Evolutionary conservation across 2,797 vertebrate species (phyloP).

Genomic region (Champsocephalus gunnari): DNA sequence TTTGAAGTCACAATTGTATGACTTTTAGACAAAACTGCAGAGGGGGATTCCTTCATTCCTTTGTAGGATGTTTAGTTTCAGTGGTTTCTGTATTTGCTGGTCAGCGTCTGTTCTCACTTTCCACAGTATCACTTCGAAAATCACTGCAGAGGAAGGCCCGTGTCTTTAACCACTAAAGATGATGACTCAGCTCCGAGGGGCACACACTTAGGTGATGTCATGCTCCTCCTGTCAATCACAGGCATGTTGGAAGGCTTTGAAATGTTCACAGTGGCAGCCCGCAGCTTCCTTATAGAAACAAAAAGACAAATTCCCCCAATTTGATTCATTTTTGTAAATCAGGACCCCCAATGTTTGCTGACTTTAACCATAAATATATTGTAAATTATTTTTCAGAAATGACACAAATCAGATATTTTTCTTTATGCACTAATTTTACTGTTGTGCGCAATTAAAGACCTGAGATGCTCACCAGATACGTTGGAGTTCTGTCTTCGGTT

Average conservation of each 20-base stretch:
- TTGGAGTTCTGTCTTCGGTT: no score
- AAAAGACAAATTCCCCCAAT: neutral
- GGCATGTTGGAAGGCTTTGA: neutral
- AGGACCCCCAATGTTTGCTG: neutral
- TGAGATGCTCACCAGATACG: no score
- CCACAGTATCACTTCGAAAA: neutral
- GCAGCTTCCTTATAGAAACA: neutral
- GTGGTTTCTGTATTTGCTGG: constrained; percentile 20
- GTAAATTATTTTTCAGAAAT: no score
- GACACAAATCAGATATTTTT: no score
- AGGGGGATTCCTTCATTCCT: constrained; percentile 11
- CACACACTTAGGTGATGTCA: neutral
- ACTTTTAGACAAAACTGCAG: neutral
- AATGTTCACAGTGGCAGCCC: neutral
- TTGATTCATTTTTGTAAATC: neutral
- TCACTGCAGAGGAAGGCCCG: constrained; percentile 3
- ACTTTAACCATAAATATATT: no score
- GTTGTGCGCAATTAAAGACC: no score
- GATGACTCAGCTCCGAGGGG: constrained; percentile 13
- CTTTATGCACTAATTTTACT: no score
- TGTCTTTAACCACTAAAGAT: neutral
- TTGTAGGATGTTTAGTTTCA: constrained; percentile 36
- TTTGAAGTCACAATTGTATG: constrained; percentile 32
- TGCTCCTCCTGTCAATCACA: neutral
- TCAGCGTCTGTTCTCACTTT: neutral